These are phyloP conservation scores for Chrysogorgia sp. DNA, from an alignment of 92 coral and sea anemone genomes.

Conservation along the genomic window DNA sequence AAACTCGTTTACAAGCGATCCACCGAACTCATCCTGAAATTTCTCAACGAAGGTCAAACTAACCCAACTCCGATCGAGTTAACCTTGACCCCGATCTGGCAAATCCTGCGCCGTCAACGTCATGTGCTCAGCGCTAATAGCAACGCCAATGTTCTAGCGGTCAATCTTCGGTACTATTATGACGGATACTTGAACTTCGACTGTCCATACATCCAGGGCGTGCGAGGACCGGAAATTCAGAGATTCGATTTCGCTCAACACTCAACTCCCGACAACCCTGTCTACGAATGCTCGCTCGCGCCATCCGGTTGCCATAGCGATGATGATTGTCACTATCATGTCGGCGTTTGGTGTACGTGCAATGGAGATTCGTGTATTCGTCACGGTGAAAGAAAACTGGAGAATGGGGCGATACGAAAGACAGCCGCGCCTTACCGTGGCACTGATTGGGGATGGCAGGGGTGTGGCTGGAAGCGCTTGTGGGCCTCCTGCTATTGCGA, in stretches of 20 bases:
- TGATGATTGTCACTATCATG: slow-evolving; percentile 43
- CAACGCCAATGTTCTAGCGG: slow-evolving; percentile 39
- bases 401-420: not conserved
- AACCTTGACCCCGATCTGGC: slow-evolving; percentile 52
- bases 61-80: slow-evolving; percentile 20
- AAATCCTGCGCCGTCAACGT: slow-evolving; percentile 39
- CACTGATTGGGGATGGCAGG: slow-evolving; percentile 28
- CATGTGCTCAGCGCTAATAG: not conserved
- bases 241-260: slow-evolving; percentile 39
- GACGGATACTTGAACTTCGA: slow-evolving; percentile 20
- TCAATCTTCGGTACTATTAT: slow-evolving; percentile 45
- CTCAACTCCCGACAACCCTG: slow-evolving; percentile 21
- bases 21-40: slow-evolving; percentile 26
- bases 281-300: slow-evolving; percentile 45
- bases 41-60: slow-evolving; percentile 34
- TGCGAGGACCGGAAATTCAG: slow-evolving; percentile 16
- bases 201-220: slow-evolving; percentile 17
- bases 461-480: slow-evolving; percentile 59
- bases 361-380: slow-evolving; percentile 45
- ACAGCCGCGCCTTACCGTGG: slow-evolving; percentile 11
- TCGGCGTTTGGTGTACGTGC: slow-evolving; percentile 42
- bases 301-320: slow-evolving; percentile 46
- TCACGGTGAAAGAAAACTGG: not conserved
- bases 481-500: too few relatives aligned
- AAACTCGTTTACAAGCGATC: slow-evolving; percentile 13